Percentiles rank a stretch among this genome's conserved stretches.
Evolutionary conservation across 35 echinoderm and acorn worm genomes (phyloP).

Genomic region (Chiridota heheva): DNA sequence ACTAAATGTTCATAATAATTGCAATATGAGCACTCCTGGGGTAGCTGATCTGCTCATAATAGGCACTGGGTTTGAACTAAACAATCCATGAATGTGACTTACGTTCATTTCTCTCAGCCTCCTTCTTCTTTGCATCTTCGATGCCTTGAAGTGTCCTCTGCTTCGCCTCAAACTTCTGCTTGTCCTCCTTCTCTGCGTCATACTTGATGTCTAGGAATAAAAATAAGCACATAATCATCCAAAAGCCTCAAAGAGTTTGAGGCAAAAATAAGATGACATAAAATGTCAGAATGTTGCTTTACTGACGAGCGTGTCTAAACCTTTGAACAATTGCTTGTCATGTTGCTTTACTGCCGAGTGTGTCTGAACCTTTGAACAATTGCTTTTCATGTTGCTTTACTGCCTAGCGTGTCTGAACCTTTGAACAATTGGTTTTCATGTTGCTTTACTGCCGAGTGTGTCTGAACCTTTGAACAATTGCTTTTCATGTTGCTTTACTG

Average conservation of each 20-base stretch:
- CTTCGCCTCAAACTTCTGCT: constrained; percentile 89
- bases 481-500: too few species aligned
- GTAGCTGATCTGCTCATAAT: too few species aligned
- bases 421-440: too few species aligned
- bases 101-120: constrained; percentile 75
- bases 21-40: too few species aligned
- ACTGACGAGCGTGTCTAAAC: too few species aligned
- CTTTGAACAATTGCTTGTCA: not conserved
- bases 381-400: too few species aligned
- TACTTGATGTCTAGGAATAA: constrained; percentile 78
- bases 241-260: not conserved
- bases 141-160: constrained; percentile 81
- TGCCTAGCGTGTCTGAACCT: too few species aligned
- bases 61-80: too few species aligned
- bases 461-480: too few species aligned
- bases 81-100: too few species aligned
- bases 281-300: not conserved
- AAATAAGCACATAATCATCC: not conserved
- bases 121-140: constrained; percentile 86
- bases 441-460: too few species aligned
- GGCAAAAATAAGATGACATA: not conserved
- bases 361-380: not conserved
- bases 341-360: not conserved
- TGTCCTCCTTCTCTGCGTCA: constrained; percentile 81
- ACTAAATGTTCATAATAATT: too few species aligned